These are phyloP conservation scores for Thalassaphorura encarpata DNA, from an alignment of 1,140 invertebrate species.

Conservation along the genomic window DNA sequence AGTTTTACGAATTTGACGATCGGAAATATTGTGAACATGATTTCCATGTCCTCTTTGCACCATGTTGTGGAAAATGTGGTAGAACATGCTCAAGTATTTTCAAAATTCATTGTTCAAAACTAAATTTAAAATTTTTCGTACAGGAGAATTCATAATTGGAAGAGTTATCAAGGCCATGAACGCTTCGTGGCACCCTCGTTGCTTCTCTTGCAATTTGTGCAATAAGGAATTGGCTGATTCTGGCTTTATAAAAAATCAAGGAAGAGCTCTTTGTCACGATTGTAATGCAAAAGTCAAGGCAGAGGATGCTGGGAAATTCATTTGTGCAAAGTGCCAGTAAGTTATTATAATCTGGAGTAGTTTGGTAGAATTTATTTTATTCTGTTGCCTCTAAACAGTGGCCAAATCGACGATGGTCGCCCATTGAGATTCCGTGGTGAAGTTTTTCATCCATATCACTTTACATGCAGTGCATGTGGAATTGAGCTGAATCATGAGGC, in stretches of 20 bases:
- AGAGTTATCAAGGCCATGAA: conserved; percentile 99
- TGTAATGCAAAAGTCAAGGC: conserved; percentile 96
- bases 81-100: too few relatives aligned
- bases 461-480: conserved; percentile 89
- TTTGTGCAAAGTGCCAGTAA: conserved; percentile 98
- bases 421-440: conserved; percentile 92
- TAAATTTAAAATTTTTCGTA: too few relatives aligned
- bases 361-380: conserved; percentile 10
- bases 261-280: conserved; percentile 87
- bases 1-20: conserved; percentile 99
- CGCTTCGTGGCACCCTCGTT: conserved; percentile 94
- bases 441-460: conserved; percentile 98
- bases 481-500: conserved; percentile 59
- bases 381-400: conserved; percentile 49
- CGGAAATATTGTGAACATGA: conserved; percentile 99
- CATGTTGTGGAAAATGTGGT: conserved; percentile 96
- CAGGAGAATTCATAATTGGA: conserved; percentile 92
- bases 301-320: conserved; percentile 86
- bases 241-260: conserved; percentile 92
- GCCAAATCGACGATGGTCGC: conserved; percentile 84
- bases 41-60: conserved; percentile 96
- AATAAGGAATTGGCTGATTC: conserved; percentile 82
- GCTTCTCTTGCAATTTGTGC: conserved; percentile 94
- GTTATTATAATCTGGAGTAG: conserved; percentile 35
- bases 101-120: too few relatives aligned